Evolutionary conservation across 2,113 vertebrate species (phyloP).

Genomic region (Entelurus aequoreus): DNA sequence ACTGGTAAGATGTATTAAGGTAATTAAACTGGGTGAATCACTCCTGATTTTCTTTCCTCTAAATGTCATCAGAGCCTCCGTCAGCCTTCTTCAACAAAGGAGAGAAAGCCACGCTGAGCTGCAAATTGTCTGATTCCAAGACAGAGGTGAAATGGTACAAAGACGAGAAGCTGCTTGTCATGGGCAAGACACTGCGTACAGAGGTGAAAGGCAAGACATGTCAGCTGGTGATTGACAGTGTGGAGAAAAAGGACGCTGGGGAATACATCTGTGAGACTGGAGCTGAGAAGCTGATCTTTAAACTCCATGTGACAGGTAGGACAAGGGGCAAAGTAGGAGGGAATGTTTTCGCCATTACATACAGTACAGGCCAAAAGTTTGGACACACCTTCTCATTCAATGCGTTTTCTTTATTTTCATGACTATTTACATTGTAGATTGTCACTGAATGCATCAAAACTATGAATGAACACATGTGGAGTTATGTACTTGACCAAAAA

Average conservation of each 20-base stretch:
- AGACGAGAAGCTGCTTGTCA: constrained; percentile 62
- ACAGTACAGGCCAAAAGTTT: too few species aligned
- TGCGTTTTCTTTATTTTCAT: too few species aligned
- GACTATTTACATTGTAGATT: too few species aligned
- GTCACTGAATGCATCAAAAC: too few species aligned
- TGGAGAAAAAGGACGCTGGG: constrained; percentile 71
- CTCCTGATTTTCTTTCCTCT: constrained; percentile 3
- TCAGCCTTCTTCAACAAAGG: constrained; percentile 70
- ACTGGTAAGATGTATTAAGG: constrained; percentile 47
- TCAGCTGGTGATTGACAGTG: constrained; percentile 61
- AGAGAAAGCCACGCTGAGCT: constrained; percentile 58
- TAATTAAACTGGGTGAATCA: background rate
- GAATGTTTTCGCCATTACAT: too few species aligned
- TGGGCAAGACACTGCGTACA: constrained; percentile 58
- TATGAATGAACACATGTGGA: too few species aligned
- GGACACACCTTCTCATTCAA: too few species aligned
- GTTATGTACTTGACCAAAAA: too few species aligned
- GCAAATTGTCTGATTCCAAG: constrained; percentile 72
- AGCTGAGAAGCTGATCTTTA: constrained; percentile 55
- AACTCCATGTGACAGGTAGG: constrained; percentile 59
- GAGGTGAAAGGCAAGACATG: constrained; percentile 60
- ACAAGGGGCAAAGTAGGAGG: background rate
- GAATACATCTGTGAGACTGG: constrained; percentile 71
- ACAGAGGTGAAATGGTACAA: constrained; percentile 77
- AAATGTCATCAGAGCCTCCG: constrained; percentile 21